Conservation (phyloP, 2,888 invertebrate genomes). For the Acleris laterana region DNA sequence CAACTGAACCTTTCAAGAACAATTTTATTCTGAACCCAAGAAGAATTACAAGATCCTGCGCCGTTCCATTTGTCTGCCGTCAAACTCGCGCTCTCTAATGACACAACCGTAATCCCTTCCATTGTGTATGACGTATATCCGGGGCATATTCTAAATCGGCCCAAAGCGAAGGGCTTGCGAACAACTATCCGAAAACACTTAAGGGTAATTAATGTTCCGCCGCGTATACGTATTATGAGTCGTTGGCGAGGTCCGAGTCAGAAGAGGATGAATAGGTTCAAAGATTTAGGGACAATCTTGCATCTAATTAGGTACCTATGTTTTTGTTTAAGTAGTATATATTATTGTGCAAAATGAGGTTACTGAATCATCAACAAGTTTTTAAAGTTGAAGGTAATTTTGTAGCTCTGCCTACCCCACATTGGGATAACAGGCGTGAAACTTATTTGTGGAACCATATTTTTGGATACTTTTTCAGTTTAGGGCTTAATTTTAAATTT, state of each 20-base stretch:
- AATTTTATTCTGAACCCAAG: no score
- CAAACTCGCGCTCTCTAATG: background rate
- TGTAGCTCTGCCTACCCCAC: no score
- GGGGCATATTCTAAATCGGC: conserved; percentile 16
- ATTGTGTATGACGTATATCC: conserved; percentile 18
- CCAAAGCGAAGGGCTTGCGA: conserved; percentile 39
- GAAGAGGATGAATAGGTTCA: background rate
- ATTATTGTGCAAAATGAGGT: no score
- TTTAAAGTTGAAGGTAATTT: no score
- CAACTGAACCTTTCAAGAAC: no score
- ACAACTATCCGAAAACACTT: conserved; percentile 53
- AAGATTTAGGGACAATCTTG: background rate
- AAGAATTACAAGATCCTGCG: background rate
- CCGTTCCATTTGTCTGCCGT: background rate
- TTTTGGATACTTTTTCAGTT: no score
- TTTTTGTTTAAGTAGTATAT: no score
- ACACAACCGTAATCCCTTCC: conserved; percentile 4
- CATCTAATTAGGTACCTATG: no score
- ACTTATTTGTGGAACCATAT: no score
- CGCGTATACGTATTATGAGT: conserved; percentile 46
- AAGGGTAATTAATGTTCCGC: conserved; percentile 52
- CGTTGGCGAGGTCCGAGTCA: conserved; percentile 12
- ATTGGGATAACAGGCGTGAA: no score
- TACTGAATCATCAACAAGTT: no score
- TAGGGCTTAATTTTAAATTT: no score